These are phyloP conservation scores for Hesperophylax magnus DNA, from an alignment of 1,140 invertebrate genomes.

Conservation along the genomic window DNA sequence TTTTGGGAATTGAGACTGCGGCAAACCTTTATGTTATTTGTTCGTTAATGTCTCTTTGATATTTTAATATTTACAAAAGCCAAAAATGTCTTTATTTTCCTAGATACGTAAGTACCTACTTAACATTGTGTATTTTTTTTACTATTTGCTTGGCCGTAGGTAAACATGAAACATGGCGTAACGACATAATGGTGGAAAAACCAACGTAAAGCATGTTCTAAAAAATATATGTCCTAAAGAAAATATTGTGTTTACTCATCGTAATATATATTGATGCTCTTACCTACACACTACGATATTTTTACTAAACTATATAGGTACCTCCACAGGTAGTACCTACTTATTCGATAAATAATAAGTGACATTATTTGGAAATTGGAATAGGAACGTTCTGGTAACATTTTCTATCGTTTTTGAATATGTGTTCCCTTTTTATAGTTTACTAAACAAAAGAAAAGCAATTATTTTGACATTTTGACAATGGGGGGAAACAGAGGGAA, in stretches of 20 bases:
- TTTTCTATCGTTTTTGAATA: neutral
- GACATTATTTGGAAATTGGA: no score
- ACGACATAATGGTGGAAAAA: neutral
- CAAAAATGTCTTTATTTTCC: slow-evolving; percentile 24
- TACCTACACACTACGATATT: no score
- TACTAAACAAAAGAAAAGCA: no score
- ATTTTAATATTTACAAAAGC: slow-evolving; percentile 21
- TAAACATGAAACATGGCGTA: neutral
- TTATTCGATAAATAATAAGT: no score
- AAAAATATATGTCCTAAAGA: neutral
- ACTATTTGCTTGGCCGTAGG: no score
- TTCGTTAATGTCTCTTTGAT: slow-evolving; percentile 25
- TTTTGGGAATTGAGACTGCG: slow-evolving; percentile 34
- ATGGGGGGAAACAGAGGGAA: no score
- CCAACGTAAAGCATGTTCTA: neutral
- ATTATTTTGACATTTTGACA: no score
- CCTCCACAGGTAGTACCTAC: no score
- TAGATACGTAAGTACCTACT: slow-evolving; percentile 4
- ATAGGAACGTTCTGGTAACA: neutral
- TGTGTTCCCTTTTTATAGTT: no score
- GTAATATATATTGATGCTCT: no score
- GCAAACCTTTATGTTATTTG: slow-evolving; percentile 24
- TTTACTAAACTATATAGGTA: no score
- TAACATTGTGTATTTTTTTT: neutral
- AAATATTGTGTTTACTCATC: no score